A percentile compares a stretch with the other conserved stretches of the same genome.
Evolutionary conservation across 2,113 vertebrate species (phyloP).

Genomic region (Empidonax traillii): DNA sequence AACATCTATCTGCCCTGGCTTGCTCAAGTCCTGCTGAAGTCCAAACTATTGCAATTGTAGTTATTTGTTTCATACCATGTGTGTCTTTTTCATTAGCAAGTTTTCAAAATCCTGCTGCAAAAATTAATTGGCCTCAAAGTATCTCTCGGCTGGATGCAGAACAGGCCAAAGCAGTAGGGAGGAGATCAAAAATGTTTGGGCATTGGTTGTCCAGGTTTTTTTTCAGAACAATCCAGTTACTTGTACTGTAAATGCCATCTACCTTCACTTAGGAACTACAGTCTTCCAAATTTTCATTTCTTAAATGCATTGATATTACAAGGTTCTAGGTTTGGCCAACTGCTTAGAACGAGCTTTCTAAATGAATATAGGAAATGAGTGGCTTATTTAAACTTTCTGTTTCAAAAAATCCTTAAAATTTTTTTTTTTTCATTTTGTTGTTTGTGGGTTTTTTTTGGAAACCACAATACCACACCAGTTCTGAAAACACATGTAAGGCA

Average conservation of each 20-base stretch:
- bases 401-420: not conserved
- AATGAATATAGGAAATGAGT: not conserved
- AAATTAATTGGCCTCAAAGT: not conserved
- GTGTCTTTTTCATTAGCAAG: not conserved
- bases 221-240: not conserved
- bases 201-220: not conserved
- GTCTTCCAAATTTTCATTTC: not conserved
- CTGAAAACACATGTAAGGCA: not conserved
- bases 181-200: not conserved
- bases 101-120: constrained; percentile 37
- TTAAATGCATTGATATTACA: not conserved
- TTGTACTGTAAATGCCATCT: not conserved
- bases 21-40: not conserved
- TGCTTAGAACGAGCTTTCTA: not conserved
- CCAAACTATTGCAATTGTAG: not conserved
- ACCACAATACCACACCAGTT: not conserved
- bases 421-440: not conserved
- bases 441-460: not conserved
- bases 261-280: not conserved
- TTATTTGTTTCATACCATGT: not conserved
- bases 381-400: not conserved
- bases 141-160: not conserved
- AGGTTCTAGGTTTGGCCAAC: not conserved
- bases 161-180: not conserved
- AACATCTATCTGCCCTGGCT: not conserved